Percentiles rank a stretch among this genome's conserved stretches.
These are phyloP conservation scores for Sisor rabdophorus DNA, from an alignment of 2,113 vertebrate species.

Conservation along the genomic window DNA sequence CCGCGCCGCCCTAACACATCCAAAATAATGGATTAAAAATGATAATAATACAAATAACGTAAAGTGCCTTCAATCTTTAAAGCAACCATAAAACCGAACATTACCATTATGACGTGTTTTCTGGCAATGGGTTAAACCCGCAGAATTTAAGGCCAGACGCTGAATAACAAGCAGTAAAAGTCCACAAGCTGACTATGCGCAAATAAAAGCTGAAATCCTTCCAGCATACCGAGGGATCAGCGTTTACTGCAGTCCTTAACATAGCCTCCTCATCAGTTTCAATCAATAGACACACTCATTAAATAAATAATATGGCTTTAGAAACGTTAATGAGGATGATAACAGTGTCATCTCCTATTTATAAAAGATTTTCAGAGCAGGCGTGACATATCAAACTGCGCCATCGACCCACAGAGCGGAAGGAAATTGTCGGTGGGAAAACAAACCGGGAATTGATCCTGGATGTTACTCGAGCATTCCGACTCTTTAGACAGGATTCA, in stretches of 20 bases:
- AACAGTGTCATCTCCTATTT: conserved; percentile 3
- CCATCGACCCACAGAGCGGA: background rate
- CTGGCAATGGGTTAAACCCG: background rate
- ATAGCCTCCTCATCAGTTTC: background rate
- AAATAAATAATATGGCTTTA: conserved; percentile 9
- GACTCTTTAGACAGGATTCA: background rate
- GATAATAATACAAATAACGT: background rate
- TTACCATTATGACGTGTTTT: background rate
- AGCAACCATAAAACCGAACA: background rate
- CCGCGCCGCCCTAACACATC: too few relatives aligned
- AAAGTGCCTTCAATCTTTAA: background rate
- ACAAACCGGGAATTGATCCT: conserved; percentile 11
- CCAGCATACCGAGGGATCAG: background rate
- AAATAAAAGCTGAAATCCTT: background rate
- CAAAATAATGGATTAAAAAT: too few relatives aligned
- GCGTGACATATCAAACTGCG: background rate
- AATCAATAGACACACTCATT: background rate
- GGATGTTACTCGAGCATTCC: background rate
- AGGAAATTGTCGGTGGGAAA: conserved; percentile 8
- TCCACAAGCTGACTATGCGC: background rate
- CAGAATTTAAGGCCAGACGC: background rate
- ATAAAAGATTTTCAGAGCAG: background rate
- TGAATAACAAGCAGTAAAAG: background rate
- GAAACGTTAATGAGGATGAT: background rate
- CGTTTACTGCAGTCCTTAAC: background rate